Base-by-base conservation (phyloP, 2,888 invertebrate genomes). In the Glaucopsyche alexis region DNA sequence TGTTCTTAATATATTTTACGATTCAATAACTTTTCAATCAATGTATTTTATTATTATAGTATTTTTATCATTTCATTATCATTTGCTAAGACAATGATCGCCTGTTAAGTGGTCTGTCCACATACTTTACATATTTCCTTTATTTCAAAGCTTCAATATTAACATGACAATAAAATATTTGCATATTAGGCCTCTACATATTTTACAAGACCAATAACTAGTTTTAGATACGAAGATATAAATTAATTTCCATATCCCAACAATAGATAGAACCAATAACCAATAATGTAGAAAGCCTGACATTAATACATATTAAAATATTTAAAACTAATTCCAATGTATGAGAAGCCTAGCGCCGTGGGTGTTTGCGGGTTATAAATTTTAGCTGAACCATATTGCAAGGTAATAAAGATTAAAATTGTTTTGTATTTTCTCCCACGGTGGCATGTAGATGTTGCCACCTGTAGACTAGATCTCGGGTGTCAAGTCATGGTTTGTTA, bases 401-500 rank as follows among this genome's bases (percentile, higher is more conserved):
- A 67, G n/a, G 71, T 2, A 16, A 76, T 77, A 79, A 72, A 76
- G 79, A 74, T 76, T 19, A 76, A 73, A 77, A 73, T 79, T 19
- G 65, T 42, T 76, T 45, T 38, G 72, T 47, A 72, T 40, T 47
- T n/a, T 55, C 64, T 74, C 65, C 66, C 71, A 71, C 74, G 75
- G 75, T 78, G 79, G 75, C 78, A 77, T 78, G 77, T 78, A 75
- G 76, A 65, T 80, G 79, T 79, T 78, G 79, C 75, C 71, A 65
- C 77, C 72, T 73, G 67, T 79, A 80, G 85, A 85, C 83, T 84
- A 82, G 78, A 83, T 78, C 78, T 79, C 77, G 81, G 88, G 87
- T 89, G 91, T 91, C 90, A 90, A 92, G 91, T 91, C 92, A 91
- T 90, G 81, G 85, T 83, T 86, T 84, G 87, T 89, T 91, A 90